A percentile compares a stretch with the other conserved stretches of the same genome.
These are phyloP conservation scores for Nymphalis urticae DNA, from an alignment of 2,888 invertebrate genomes.

Conservation along the genomic window DNA sequence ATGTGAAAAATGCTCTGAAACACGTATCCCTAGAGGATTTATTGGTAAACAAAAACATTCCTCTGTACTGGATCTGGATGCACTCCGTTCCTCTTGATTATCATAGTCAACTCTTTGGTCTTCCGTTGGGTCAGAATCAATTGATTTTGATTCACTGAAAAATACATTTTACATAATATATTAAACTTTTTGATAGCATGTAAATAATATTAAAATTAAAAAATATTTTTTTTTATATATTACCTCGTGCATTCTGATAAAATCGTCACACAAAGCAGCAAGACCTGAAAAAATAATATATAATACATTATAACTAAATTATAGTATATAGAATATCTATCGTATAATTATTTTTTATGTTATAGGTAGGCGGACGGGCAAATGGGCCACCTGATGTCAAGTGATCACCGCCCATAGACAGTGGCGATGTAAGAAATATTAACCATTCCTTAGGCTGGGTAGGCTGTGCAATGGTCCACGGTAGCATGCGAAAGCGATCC, in stretches of 20 bases:
- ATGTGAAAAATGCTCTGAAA: constrained; percentile 42
- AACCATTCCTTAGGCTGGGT: no score
- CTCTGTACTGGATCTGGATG: background rate
- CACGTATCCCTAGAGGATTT: constrained; percentile 26
- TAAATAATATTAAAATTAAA: background rate
- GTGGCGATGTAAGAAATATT: no score
- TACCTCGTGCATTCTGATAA: constrained; percentile 22
- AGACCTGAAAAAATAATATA: constrained; percentile 7
- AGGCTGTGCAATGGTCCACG: no score
- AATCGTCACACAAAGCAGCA: constrained; percentile 8
- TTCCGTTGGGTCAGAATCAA: background rate
- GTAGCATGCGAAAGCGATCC: no score
- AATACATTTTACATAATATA: background rate
- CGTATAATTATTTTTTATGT: no score
- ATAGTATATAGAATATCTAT: no score
- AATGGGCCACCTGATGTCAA: no score
- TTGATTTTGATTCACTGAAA: background rate
- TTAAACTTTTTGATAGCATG: background rate
- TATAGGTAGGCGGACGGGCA: no score
- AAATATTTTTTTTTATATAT: background rate
- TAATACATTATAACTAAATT: no score
- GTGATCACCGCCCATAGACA: no score
- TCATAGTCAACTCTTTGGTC: no score
- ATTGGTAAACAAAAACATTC: constrained; percentile 49
- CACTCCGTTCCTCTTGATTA: no score